phyloP scores from a whole-genome alignment of 2,888 invertebrate species.

The Gymnosoma rotundatum region DNA sequence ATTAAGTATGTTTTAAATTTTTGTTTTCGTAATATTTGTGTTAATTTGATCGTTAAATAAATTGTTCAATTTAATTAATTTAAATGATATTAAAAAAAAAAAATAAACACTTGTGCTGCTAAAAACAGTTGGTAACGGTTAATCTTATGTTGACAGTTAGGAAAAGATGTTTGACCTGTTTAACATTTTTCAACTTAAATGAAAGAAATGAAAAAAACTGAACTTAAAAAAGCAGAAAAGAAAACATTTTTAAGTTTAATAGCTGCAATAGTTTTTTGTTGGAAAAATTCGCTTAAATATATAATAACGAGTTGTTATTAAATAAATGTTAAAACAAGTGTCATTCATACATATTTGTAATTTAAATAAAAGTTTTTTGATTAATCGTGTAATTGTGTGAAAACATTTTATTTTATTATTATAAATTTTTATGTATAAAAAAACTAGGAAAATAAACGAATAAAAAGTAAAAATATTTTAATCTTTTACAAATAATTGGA shows the following conservation, averaged over 20 bases:
- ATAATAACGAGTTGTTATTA: neutral
- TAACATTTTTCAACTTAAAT: neutral
- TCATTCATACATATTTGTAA: too few relatives aligned
- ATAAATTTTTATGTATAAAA: too few relatives aligned
- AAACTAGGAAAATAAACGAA: too few relatives aligned
- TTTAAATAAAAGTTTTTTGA: too few relatives aligned
- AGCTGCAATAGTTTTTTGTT: neutral
- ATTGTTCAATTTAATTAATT: conserved; percentile 15
- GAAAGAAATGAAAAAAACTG: neutral
- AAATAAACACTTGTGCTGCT: neutral
- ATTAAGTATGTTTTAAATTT: too few relatives aligned
- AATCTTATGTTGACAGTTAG: conserved; percentile 16
- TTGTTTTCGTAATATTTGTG: too few relatives aligned
- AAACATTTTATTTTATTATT: too few relatives aligned
- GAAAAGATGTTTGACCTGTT: conserved; percentile 50
- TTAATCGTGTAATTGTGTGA: too few relatives aligned
- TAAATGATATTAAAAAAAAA: neutral
- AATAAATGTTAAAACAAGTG: too few relatives aligned
- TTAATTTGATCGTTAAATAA: neutral
- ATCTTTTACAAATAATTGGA: too few relatives aligned
- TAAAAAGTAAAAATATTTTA: too few relatives aligned
- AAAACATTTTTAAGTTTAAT: conserved; percentile 25
- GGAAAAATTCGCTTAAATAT: neutral
- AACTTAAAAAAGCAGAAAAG: neutral
- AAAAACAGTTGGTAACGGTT: conserved; percentile 8